Evolutionary conservation across 2,797 vertebrate species (phyloP), one percentile per base, ranked within the genome.

Genomic region (Molossus molossus): DNA sequence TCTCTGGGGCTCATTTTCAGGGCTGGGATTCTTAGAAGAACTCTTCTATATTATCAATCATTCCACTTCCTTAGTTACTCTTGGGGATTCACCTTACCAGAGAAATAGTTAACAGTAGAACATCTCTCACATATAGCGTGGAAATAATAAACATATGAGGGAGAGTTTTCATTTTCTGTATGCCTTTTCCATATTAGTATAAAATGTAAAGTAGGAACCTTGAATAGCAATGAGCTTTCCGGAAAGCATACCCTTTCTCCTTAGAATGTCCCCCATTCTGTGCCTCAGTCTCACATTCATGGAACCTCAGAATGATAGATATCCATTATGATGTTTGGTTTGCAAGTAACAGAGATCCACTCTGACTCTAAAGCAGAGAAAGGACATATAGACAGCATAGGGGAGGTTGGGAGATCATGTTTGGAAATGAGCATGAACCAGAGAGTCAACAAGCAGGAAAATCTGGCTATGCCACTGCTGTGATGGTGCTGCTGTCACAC

Each of bases 161-260:
- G 50, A 64, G 25, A 58, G 4, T 14, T 33, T 86, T 33, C 3
- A 27, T 67, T 93, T 94, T 94, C 53, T 58, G 3, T 70, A 53
- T 73, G 17, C 15, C 29, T 70, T 81, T 90, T 27, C 81, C 6
- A 27, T 94, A 25, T 58, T 79, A 82, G 84, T 86, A 72, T 75
- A 82, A 96, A 75, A 55, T 73, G 64, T 77, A 87, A 96, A 86
- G 27, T 48, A 69, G 21, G 70, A 86, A 80, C 10, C 29, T 64
- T 9, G 70, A 95, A 72, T 72, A 82, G 53, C 12, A 77, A 76
- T 73, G 79, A 87, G 4, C 4, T 76, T 94, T 86, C 70, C 60
- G 40, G 65, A 72, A 77, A 86, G 53, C 18, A 70, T 23, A 25
- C 50, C 67, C 92, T 62, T 77, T 87, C 8, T 33, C 12, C 25